Base-by-base conservation (phyloP, 2,113 vertebrate genomes). In the Sisor rabdophorus region DNA sequence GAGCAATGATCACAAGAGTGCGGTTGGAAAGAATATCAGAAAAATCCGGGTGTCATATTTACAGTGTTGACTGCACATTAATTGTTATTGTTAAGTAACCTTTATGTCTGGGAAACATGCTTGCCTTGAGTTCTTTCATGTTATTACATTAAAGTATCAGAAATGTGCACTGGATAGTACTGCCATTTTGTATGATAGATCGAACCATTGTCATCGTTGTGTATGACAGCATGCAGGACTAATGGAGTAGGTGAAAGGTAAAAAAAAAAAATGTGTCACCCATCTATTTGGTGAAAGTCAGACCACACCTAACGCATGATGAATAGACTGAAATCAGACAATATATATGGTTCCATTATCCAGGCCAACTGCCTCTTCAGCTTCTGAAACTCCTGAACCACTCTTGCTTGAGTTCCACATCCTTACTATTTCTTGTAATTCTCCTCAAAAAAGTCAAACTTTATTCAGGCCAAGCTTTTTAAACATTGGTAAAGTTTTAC, bases 121-220 rank as follows among this genome's bases (percentile, higher is more conserved):
- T 64, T 48, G 44, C 26, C 64, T 20, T 22, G 1, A 10, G 52
- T 52, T 17, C 7, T 22, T 75, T 0, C 55, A 58, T 61, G 19
- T n/a, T 19, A 0, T 20, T 53, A 36, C 40, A 77, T 77, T 69
- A 28, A 63, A 64, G 36, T 61, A 84, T 87, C 76, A 79, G 82
- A 80, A 83, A 85, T 36, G 85, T 87, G 86, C 82, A 87, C 88
- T 86, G 88, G 87, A 89, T 86, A 88, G 84, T 85, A 84, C 87
- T 90, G 89, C 87, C 88, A 90, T 85, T 85, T 90, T 86, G 86
- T 82, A 89, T 89, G 88, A 90, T 89, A 87, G 87, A 90, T 90
- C 83, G 87, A 86, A 86, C 83, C 80, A 85, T 89, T 90, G 86
- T 76, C 83, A 83, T 86, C 84, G 85, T 87, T 87, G 86, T 84